These are phyloP conservation scores for Emys orbicularis DNA, from an alignment of 2,797 vertebrate species.

Conservation along the genomic window DNA sequence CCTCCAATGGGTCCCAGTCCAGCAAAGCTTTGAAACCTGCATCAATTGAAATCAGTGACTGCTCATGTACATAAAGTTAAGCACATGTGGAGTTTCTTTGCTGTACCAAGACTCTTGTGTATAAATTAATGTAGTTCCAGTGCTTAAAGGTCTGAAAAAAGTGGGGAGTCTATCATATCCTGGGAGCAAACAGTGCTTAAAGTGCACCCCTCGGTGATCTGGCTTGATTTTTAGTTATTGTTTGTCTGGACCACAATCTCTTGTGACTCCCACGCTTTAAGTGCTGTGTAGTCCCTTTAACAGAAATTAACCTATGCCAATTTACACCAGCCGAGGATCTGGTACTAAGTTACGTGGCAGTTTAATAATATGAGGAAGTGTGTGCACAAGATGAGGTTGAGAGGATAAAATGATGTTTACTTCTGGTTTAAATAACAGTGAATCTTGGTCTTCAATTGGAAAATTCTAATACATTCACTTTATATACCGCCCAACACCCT, in stretches of 20 bases:
- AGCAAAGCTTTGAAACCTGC: background rate
- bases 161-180: too few relatives aligned
- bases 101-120: fast-evolving
- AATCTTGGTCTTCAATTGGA: background rate
- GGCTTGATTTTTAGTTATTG: background rate
- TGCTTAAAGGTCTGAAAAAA: too few relatives aligned
- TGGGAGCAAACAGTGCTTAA: background rate
- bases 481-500: fast-evolving
- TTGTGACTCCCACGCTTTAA: background rate
- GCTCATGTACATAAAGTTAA: fast-evolving
- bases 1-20: background rate
- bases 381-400: background rate
- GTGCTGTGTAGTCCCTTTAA: fast-evolving
- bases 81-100: background rate
- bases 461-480: background rate
- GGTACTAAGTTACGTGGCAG: background rate
- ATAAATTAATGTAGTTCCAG: background rate
- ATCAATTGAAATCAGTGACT: background rate
- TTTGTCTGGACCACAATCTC: background rate
- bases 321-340: background rate
- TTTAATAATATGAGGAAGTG: background rate
- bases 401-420: background rate
- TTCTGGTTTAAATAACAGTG: background rate
- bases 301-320: background rate
- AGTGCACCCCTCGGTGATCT: background rate